Evolutionary conservation across 1,140 invertebrate species (phyloP).

Genomic region (Pemphigus obesinymphae): DNA sequence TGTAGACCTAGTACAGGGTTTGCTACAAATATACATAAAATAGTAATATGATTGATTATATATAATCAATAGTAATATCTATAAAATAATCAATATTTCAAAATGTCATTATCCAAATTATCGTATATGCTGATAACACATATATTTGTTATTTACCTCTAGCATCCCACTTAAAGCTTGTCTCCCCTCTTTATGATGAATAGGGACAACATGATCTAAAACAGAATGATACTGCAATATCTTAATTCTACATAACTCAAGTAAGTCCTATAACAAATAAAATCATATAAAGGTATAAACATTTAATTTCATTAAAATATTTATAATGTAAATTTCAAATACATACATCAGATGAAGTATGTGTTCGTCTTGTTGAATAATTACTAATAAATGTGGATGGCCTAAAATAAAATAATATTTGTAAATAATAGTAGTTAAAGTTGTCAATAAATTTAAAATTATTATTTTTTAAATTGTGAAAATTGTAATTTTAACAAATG

Average conservation of each 20-base stretch:
- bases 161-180: constrained; percentile 17
- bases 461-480: no score
- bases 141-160: not conserved
- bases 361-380: not conserved
- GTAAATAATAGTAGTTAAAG: no score
- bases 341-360: not conserved
- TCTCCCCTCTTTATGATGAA: not conserved
- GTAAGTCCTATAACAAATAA: not conserved
- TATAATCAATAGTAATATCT: no score
- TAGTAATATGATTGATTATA: no score
- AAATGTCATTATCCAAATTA: no score
- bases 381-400: not conserved
- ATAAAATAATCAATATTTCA: no score
- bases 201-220: constrained; percentile 16
- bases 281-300: not conserved
- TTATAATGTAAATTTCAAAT: not conserved
- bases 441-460: no score
- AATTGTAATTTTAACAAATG: no score
- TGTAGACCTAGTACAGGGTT: no score
- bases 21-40: no score
- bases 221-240: constrained; percentile 11
- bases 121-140: not conserved
- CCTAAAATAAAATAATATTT: constrained; percentile 15
- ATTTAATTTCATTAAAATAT: not conserved
- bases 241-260: constrained; percentile 14